A percentile compares a stretch with the other conserved stretches of the same genome.
These are phyloP conservation scores for Mugil cephalus DNA, from an alignment of 2,113 vertebrate species.

Conservation along the genomic window DNA sequence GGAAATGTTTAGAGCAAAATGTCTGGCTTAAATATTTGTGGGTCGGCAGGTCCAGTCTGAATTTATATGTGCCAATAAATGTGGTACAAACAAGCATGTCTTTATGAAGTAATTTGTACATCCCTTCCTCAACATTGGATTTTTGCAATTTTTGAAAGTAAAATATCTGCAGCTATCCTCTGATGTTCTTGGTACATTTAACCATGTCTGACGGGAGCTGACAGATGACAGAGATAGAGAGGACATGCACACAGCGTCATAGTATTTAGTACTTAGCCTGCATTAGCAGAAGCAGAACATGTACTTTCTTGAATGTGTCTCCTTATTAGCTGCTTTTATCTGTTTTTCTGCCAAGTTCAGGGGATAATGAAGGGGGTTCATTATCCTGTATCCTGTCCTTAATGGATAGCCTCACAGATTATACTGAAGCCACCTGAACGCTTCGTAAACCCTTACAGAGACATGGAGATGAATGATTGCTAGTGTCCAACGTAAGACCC, in stretches of 20 bases:
- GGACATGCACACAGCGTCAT: too few relatives aligned
- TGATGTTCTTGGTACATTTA: too few relatives aligned
- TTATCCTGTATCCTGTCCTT: not conserved
- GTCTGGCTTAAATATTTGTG: conserved; percentile 2
- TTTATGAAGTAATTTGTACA: too few relatives aligned
- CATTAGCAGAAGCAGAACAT: not conserved
- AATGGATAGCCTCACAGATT: not conserved
- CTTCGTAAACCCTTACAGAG: not conserved
- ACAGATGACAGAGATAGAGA: too few relatives aligned
- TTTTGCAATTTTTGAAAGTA: too few relatives aligned
- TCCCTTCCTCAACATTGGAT: too few relatives aligned
- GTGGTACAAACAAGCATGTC: too few relatives aligned
- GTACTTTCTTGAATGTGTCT: not conserved
- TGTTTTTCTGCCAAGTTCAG: conserved; percentile 13
- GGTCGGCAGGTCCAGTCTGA: not conserved
- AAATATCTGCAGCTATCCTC: too few relatives aligned
- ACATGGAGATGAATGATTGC: not conserved
- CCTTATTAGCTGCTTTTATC: not conserved
- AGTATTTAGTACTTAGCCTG: too few relatives aligned
- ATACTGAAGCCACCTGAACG: conserved; percentile 1
- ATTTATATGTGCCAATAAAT: too few relatives aligned
- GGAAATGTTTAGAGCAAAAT: not conserved
- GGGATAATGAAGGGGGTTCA: conserved; percentile 13
- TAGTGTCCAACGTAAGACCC: not conserved
- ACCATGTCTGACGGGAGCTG: too few relatives aligned